Evolutionary conservation across 2,888 invertebrate genomes (phyloP), one percentile per base, ranked within the genome.

Genomic region (Seira sanloemensis): DNA sequence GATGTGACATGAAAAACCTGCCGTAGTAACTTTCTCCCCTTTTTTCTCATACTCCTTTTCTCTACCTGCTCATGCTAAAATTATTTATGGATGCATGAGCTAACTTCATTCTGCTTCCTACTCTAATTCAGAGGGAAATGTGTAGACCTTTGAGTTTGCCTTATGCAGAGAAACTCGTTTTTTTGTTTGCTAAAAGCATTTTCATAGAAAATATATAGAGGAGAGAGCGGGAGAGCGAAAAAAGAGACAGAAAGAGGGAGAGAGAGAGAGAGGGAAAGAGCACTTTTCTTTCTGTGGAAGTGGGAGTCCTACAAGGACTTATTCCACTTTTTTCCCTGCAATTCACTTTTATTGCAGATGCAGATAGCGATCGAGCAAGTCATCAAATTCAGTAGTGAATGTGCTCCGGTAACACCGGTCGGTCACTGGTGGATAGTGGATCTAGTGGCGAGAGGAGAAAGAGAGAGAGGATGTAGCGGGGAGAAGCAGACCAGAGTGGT

Each of bases 171-270:
- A 62, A 9, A 37, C 2, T 21, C 62, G 16, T 18, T 50, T 37
- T 50, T 50, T 50, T 50, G 50, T 50, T 50, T 50, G 62, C 62
- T 62, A 62, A 71, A 71, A 71, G 71, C 26, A 58, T 73, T 73
- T 73, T 72, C 25, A 18, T 50, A 2, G 58, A 71, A 46, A 37
- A 37, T 23, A 46, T 66, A 24, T 24, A 16, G 1, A 25, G 19
- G 26, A 4, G 5, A 19, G 26, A 68, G 25, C 65, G 7, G 23
- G 16, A 12, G 23, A 18, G 68, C 16, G 21, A 46, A 2, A 5
- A 73, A 46, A 19, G 67, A 37, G 18, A 76, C 37, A 50, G 18
- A n/a, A 21, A 62, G 58, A 21, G 16, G 67, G 1, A 65, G 5
- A 65, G 65, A 65, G 65, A 19, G 2, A 65, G 65, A 65, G 62